phyloP scores from a whole-genome alignment of 2,797 vertebrate genomes.

The Muscicapa striata region DNA sequence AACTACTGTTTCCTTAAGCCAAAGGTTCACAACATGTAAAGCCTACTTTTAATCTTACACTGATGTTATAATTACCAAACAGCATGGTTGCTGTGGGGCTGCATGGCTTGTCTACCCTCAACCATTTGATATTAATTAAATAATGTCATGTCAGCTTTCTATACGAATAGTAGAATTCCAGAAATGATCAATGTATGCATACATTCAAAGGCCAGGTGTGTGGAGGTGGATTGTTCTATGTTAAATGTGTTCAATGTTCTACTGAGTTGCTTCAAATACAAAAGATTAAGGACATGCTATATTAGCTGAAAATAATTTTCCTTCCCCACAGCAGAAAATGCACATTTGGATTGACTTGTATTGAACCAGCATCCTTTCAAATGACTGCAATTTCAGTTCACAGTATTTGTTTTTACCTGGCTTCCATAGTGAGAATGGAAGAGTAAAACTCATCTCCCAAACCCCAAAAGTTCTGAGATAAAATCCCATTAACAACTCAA shows the following conservation, averaged over 20 bases:
- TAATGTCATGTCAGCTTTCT: neutral
- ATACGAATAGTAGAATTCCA: neutral
- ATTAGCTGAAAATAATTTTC: neutral
- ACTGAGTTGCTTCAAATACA: neutral
- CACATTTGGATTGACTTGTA: neutral
- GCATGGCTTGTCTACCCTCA: neutral
- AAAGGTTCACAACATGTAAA: slow-evolving; percentile 21
- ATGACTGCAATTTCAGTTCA: neutral
- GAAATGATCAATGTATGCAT: neutral
- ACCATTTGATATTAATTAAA: neutral
- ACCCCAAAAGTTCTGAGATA: neutral
- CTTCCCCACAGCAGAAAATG: neutral
- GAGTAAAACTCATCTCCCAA: neutral
- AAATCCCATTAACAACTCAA: neutral
- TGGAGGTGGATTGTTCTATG: neutral
- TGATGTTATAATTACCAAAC: neutral
- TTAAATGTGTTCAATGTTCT: neutral
- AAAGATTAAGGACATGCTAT: neutral
- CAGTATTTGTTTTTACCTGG: neutral
- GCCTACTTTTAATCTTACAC: neutral
- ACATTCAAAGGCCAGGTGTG: neutral
- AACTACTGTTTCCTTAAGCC: slow-evolving; percentile 59
- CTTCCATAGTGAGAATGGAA: neutral
- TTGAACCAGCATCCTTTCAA: neutral
- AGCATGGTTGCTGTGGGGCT: neutral